Conservation (phyloP, 2,113 vertebrate genomes). For the Pseudopodoces humilis region DNA sequence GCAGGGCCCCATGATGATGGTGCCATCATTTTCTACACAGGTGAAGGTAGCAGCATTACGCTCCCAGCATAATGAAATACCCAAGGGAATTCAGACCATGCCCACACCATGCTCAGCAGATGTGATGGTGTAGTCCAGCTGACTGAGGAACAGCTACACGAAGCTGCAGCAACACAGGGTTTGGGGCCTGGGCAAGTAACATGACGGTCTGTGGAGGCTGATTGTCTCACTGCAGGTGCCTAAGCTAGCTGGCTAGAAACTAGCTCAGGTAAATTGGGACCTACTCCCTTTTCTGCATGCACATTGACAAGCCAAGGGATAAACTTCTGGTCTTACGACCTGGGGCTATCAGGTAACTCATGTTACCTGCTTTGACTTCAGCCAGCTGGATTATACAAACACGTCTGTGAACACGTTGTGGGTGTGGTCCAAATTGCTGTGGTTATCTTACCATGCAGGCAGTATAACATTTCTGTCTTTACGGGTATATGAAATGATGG, state of each 20-base stretch:
- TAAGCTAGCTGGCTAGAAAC: neutral
- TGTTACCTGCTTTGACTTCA: neutral
- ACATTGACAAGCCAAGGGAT: neutral
- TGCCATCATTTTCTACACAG: neutral
- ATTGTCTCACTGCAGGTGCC: neutral
- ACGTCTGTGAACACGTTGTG: accelerated
- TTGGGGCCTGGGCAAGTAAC: neutral
- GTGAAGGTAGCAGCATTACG: neutral
- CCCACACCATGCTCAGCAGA: accelerated
- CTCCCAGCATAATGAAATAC: neutral
- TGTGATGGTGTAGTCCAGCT: neutral
- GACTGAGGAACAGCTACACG: neutral
- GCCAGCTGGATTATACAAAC: neutral
- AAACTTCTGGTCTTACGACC: neutral
- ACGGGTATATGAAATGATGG: neutral
- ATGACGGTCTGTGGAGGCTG: accelerated
- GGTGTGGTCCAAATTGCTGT: neutral
- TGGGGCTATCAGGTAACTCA: neutral
- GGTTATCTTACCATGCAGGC: neutral
- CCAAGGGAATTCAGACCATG: neutral
- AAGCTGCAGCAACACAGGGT: neutral
- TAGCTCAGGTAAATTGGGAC: neutral
- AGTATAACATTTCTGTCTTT: neutral
- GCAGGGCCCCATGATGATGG: neutral
- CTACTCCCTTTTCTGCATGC: neutral